Evolutionary conservation across 2,113 vertebrate species (phyloP), one percentile per base, ranked within the genome.

Genomic region (Paradisaea rubra): DNA sequence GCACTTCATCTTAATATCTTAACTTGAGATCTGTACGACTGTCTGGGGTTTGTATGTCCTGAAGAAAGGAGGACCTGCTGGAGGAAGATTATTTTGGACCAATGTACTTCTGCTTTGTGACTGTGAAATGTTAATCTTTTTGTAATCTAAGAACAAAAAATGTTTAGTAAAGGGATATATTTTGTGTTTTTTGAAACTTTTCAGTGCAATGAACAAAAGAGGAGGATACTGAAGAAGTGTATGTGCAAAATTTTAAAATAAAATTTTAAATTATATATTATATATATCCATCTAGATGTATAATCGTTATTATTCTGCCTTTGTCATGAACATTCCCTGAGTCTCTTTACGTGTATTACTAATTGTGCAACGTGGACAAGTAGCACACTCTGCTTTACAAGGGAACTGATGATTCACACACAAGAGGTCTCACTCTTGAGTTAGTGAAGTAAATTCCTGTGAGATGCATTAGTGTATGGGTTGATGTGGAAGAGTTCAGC

Each of bases 81-180:
- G 79, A 93, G 88, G 91, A 87, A 93, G 85, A 79, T 93, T 93
- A 81, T 93, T 97, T 96, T 91, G 86, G 97, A 97, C 97, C 82
- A 96, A 76, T 97, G 97, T 97, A 97, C 81, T 96, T 98, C 95
- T 94, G 95, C 96, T 98, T 98, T 98, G 98, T 99, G 97, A 98
- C 98, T 98, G 98, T 99, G 98, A 98, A 97, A 97, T 97, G 96
- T 97, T 98, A 96, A 98, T 77, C 95, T 98, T 98, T 98, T 99
- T 99, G 97, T 99, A 98, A 98, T 96, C 95, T 65, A 84, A 95
- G 97, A 98, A 94, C 95, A 96, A 97, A 97, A 96, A 97, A 94
- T 93, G 96, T 98, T 98, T 96, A 96, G 97, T 97, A 96, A 91
- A 98, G 98, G 97, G 89, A 98, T 98, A 97, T 98, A 98, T 99